Percentiles rank a stretch among this genome's conserved stretches.
Conservation (phyloP, 1,140 invertebrate species). For the Caenorhabditis brenneri region DNA sequence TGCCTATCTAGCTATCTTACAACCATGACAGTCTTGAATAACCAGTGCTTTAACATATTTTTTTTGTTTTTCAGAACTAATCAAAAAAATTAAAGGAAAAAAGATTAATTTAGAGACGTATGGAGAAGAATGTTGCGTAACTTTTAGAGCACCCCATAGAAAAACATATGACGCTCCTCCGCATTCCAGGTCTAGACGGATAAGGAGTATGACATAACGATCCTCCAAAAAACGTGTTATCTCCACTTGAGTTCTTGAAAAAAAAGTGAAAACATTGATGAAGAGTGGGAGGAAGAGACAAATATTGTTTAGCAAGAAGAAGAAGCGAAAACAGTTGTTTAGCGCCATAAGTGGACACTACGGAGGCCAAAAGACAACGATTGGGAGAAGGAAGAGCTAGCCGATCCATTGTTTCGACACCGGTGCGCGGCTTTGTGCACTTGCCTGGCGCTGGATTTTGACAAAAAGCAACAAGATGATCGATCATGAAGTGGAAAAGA, state of each 20-base stretch:
- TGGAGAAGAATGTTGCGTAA: background rate
- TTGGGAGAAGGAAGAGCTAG: background rate
- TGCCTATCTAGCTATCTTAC: no score
- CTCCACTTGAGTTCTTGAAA: slow-evolving; percentile 33
- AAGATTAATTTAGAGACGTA: background rate
- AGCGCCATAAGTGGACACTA: slow-evolving; percentile 35
- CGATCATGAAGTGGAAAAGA: slow-evolving; percentile 21
- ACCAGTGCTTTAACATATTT: no score
- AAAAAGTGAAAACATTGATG: slow-evolving; percentile 38
- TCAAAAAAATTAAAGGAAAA: background rate
- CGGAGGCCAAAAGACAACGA: slow-evolving; percentile 37
- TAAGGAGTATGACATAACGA: slow-evolving; percentile 15
- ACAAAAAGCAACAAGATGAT: slow-evolving; percentile 35
- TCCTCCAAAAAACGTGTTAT: slow-evolving; percentile 39
- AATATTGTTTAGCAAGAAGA: slow-evolving; percentile 33
- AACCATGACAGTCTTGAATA: no score
- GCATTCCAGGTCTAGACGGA: background rate
- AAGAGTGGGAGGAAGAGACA: slow-evolving; percentile 14
- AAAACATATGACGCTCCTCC: background rate
- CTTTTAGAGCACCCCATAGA: background rate
- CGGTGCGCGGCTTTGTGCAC: slow-evolving; percentile 32
- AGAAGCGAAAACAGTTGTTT: slow-evolving; percentile 40
- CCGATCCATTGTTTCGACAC: slow-evolving; percentile 37
- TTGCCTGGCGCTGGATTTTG: background rate
- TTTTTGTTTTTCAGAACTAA: no score